These are phyloP conservation scores for Azorinus chamasolen DNA, from an alignment of 2,888 invertebrate species.

Conservation along the genomic window DNA sequence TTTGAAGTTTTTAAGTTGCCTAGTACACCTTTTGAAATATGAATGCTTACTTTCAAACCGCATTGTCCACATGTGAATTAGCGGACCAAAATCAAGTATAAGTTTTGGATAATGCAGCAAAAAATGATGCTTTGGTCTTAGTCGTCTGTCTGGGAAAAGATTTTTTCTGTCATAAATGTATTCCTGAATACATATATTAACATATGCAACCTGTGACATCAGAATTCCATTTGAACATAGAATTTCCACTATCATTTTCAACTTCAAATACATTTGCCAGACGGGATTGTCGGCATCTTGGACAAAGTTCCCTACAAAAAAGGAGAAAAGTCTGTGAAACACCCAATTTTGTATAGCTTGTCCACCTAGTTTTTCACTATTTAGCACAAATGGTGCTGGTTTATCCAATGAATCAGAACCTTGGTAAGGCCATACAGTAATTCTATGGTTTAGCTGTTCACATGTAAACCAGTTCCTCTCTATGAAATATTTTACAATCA, in stretches of 20 bases:
- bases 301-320: conserved; percentile 2
- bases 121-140: conserved; percentile 19
- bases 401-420: too few relatives aligned
- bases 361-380: too few relatives aligned
- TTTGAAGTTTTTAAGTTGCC: conserved; percentile 3
- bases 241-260: conserved; percentile 12
- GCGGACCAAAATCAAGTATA: conserved; percentile 11
- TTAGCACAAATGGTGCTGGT: too few relatives aligned
- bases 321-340: conserved; percentile 1
- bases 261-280: conserved; percentile 6
- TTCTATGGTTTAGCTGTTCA: too few relatives aligned
- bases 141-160: not conserved
- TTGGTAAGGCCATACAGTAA: too few relatives aligned
- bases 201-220: not conserved
- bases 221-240: not conserved
- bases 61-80: conserved; percentile 7
- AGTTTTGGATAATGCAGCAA: conserved; percentile 8
- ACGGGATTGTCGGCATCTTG: conserved; percentile 2
- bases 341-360: conserved; percentile 21
- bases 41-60: conserved; percentile 12
- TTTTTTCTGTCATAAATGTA: not conserved
- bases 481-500: too few relatives aligned
- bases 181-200: conserved; percentile 2
- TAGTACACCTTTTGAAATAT: conserved; percentile 10
- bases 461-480: too few relatives aligned